phyloP scores from a whole-genome alignment of 2,113 vertebrate species.

The Pongo abelii region DNA sequence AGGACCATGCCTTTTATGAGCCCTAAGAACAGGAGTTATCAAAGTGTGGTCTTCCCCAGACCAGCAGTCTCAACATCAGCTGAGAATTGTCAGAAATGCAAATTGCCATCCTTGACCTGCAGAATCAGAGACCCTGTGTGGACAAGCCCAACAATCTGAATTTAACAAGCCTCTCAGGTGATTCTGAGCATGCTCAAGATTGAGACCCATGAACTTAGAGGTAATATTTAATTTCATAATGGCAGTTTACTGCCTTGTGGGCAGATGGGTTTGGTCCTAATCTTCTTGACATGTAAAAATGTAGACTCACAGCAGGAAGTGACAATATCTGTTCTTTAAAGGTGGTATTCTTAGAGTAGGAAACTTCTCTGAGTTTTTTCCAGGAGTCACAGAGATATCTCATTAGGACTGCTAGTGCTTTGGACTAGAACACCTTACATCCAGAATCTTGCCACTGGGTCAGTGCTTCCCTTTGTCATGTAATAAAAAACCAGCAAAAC shows the following conservation, averaged over 20 bases:
- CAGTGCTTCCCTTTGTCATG: conserved; percentile 44
- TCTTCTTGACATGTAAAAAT: not conserved
- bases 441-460: conserved; percentile 14
- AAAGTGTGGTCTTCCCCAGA: not conserved
- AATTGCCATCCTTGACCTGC: not conserved
- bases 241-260: not conserved
- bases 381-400: conserved; percentile 12
- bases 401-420: not conserved
- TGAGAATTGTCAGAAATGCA: not conserved
- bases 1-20: not conserved
- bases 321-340: not conserved
- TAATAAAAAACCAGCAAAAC: conserved; percentile 72
- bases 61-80: not conserved
- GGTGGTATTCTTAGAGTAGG: not conserved
- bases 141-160: not conserved
- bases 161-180: not conserved
- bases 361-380: conserved; percentile 3
- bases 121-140: not conserved
- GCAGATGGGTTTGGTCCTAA: not conserved
- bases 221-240: not conserved
- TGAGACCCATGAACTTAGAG: not conserved
- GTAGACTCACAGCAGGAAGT: not conserved
- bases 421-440: not conserved
- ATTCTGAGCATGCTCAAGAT: not conserved
- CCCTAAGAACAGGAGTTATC: not conserved